phyloP scores from a whole-genome alignment of 2,113 vertebrate genomes.

The Heliornis fulica region DNA sequence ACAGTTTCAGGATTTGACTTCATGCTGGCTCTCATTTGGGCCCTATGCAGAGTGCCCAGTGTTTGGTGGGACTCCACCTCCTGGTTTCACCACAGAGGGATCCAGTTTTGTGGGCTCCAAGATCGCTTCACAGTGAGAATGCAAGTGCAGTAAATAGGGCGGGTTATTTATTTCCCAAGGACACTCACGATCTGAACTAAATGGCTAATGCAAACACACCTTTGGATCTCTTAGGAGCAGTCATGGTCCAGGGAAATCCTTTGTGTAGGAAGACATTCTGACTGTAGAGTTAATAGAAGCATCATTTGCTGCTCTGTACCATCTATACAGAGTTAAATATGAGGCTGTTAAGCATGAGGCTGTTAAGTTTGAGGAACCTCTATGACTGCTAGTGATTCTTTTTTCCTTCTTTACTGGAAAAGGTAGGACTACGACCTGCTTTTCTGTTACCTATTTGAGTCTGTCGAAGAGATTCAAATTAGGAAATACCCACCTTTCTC shows the following conservation, averaged over 20 bases:
- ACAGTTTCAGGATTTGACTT: not conserved
- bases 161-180: not conserved
- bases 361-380: not conserved
- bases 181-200: not conserved
- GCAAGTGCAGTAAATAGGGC: not conserved
- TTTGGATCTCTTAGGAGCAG: not conserved
- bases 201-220: not conserved
- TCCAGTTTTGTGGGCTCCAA: not conserved
- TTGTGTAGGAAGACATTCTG: not conserved
- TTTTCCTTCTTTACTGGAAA: not conserved
- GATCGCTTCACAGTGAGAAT: not conserved
- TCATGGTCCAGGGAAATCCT: not conserved
- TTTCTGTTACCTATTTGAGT: not conserved
- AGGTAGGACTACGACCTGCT: not conserved
- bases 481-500: not conserved
- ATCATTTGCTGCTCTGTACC: not conserved
- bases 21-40: rapidly evolving
- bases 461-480: not conserved
- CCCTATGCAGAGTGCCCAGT: not conserved
- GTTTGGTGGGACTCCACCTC: not conserved
- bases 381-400: not conserved
- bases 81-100: not conserved
- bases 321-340: not conserved
- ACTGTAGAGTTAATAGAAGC: not conserved
- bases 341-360: not conserved